These are phyloP conservation scores for Zaprionus ghesquierei DNA, from an alignment of 1,140 invertebrate genomes.

Conservation along the genomic window DNA sequence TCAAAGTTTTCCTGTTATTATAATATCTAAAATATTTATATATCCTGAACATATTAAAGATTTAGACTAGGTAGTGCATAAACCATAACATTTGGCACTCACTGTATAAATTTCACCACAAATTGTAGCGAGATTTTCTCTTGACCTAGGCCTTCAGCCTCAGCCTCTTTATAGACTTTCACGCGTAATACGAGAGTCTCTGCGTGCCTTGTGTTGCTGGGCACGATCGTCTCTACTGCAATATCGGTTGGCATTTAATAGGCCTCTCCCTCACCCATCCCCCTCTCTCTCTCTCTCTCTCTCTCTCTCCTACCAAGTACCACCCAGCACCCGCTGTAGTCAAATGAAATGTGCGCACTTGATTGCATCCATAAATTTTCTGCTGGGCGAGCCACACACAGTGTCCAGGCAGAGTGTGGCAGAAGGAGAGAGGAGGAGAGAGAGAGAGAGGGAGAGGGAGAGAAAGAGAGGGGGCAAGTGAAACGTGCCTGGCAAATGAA, in stretches of 20 bases:
- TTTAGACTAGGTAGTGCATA: background rate
- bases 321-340: constrained; percentile 1
- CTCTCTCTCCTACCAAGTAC: background rate
- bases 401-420: background rate
- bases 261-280: background rate
- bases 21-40: too few relatives aligned
- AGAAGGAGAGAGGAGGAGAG: background rate
- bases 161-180: background rate
- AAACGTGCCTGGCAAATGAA: constrained; percentile 61
- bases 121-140: background rate
- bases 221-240: background rate
- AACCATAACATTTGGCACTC: too few relatives aligned
- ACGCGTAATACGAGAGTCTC: background rate
- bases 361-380: constrained; percentile 65
- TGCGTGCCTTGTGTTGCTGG: background rate
- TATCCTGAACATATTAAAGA: background rate
- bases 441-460: background rate
- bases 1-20: too few relatives aligned
- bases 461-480: background rate
- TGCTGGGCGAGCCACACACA: constrained; percentile 47
- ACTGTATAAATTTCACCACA: background rate
- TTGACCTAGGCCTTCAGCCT: background rate
- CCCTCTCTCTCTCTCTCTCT: too few relatives aligned
- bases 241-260: constrained; percentile 1
- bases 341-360: constrained; percentile 63